Evolutionary conservation across 2,797 vertebrate genomes (phyloP), one percentile per base, ranked within the genome.

Genomic region (Zalophus californianus): DNA sequence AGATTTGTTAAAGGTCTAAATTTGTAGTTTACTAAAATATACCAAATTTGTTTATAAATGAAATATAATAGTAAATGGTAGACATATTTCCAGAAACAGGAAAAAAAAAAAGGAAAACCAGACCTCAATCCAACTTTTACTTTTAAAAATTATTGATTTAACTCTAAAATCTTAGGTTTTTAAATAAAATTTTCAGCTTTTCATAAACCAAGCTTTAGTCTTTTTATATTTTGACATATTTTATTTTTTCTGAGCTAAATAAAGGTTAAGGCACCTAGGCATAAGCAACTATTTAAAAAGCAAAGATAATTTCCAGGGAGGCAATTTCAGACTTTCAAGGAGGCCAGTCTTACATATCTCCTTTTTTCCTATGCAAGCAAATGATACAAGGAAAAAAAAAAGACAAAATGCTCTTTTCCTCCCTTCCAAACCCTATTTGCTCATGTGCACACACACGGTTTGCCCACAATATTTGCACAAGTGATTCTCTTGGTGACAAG

Each of bases 251-350:
- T 77, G 35, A 87, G 35, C 44, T 78, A 7, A 93, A 83, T 14
- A 83, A 90, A 78, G 32, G 27, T 66, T 82, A 90, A 79, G 20
- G 89, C 68, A 91, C 29, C 7, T 66, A 9, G 62, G 27, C 21
- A 64, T 20, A 91, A 50, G 0, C 12, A 87, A 41, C 44, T 78
- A 70, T 56, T 77, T 79, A 35, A 91, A 88, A 84, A 78, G 20
- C 18, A 78, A 93, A 93, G 48, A n/a, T 64, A 83, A 84, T 88
- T 85, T 91, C 27, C 44, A 79, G 20, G 35, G 48, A 88, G 77
- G 73, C 4, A 52, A 62, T n/a, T 35, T 44, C 20, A 84, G 21
- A 29, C 52, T 70, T 25, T 58, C 25, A 60, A n/a, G 48, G 25
- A 84, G 15, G 32, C 56, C 38, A 64, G 16, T 25, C 58, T 92